Evolutionary conservation across 2,113 vertebrate species (phyloP).

Genomic region (Amphiprion ocellaris): DNA sequence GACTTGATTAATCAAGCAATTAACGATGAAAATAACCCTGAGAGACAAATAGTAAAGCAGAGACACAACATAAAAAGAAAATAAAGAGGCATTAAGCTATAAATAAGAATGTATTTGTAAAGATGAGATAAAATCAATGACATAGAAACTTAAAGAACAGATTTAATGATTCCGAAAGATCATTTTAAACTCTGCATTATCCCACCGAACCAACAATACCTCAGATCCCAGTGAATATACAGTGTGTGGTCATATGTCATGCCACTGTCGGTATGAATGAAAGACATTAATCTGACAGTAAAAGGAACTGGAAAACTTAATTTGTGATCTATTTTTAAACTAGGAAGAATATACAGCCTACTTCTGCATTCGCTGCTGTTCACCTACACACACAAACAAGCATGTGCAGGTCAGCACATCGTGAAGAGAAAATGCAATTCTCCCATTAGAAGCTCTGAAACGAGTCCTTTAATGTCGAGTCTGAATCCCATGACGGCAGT

Average conservation of each 20-base stretch:
- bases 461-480: background rate
- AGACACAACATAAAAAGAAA: background rate
- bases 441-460: constrained; percentile 3
- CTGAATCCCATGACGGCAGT: constrained; percentile 6
- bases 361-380: constrained; percentile 18
- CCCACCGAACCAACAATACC: background rate
- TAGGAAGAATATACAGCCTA: constrained; percentile 24
- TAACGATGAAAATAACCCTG: too few relatives aligned
- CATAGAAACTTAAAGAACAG: too few relatives aligned
- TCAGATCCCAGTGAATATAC: background rate
- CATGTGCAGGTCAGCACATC: background rate
- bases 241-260: background rate
- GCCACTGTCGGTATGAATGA: background rate
- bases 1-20: too few relatives aligned
- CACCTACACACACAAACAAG: background rate
- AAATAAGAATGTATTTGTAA: background rate
- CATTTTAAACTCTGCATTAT: too few relatives aligned
- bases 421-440: constrained; percentile 7
- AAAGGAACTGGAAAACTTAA: constrained; percentile 44
- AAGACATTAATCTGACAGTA: background rate
- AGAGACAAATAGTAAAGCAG: too few relatives aligned
- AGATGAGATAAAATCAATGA: background rate
- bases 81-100: background rate
- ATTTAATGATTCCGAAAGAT: too few relatives aligned
- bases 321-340: constrained; percentile 29